Conservation (phyloP, 2,888 invertebrate genomes). For the Shargacucullia verbasci region DNA sequence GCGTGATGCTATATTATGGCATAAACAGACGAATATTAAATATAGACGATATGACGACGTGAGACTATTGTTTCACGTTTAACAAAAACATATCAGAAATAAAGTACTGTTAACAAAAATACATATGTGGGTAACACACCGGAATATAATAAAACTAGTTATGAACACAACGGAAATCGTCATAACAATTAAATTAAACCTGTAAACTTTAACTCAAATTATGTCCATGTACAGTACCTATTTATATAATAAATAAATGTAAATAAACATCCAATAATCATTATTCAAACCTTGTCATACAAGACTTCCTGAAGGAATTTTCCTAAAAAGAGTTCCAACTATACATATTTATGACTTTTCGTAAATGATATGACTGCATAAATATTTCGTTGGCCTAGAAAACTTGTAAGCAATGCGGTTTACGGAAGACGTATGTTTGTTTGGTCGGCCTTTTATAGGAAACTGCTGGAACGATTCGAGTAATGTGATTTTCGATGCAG, state of each 20-base stretch:
- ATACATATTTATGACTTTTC: conserved; percentile 37
- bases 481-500: conserved; percentile 5
- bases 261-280: conserved; percentile 15
- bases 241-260: not conserved
- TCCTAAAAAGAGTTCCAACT: conserved; percentile 27
- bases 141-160: too few species aligned
- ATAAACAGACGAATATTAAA: too few species aligned
- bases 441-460: conserved; percentile 28
- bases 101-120: too few species aligned
- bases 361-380: conserved; percentile 20
- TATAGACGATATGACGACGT: too few species aligned
- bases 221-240: too few species aligned
- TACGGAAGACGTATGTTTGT: conserved; percentile 34
- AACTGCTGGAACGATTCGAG: conserved; percentile 12
- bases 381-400: conserved; percentile 49
- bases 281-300: conserved; percentile 40
- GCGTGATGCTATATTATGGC: too few species aligned
- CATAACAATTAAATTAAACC: too few species aligned
- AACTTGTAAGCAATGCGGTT: conserved; percentile 7
- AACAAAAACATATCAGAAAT: too few species aligned
- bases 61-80: too few species aligned
- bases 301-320: conserved; percentile 45
- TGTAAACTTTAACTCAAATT: too few species aligned
- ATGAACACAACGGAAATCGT: too few species aligned
- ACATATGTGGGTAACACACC: too few species aligned